phyloP scores from a whole-genome alignment of 2,888 invertebrate species.

The Dysmachus trigonus region DNA sequence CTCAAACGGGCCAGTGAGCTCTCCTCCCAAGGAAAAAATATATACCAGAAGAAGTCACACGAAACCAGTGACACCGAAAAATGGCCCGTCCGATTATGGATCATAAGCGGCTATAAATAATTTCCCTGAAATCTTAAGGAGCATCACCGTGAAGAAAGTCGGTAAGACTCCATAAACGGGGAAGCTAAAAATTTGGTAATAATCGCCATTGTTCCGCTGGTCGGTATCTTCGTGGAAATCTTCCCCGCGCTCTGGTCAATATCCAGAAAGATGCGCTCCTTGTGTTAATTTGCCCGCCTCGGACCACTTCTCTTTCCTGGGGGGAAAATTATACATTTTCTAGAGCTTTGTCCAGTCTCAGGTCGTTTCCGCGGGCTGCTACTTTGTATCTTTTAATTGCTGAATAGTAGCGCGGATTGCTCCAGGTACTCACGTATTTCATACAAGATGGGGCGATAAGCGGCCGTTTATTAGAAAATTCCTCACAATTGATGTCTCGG shows the following conservation, averaged over 20 bases:
- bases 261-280: background rate
- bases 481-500: constrained; percentile 17
- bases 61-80: background rate
- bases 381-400: constrained; percentile 8
- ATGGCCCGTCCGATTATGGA: constrained; percentile 4
- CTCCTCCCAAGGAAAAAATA: background rate
- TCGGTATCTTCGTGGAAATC: constrained; percentile 11
- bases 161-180: background rate
- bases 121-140: constrained; percentile 1
- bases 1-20: background rate
- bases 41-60: background rate
- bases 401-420: background rate
- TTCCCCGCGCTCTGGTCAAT: background rate
- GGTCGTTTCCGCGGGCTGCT: background rate
- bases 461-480: constrained; percentile 23
- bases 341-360: background rate
- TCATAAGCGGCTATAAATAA: constrained; percentile 29
- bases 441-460: constrained; percentile 16
- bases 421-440: constrained; percentile 20
- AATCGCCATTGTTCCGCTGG: constrained; percentile 11
- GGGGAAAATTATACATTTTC: background rate
- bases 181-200: constrained; percentile 20
- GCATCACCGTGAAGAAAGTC: constrained; percentile 27
- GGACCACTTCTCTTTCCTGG: background rate
- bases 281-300: constrained; percentile 1